These are phyloP conservation scores for Pseudolycoriella hygida DNA, from an alignment of 2,888 invertebrate genomes.

Conservation along the genomic window DNA sequence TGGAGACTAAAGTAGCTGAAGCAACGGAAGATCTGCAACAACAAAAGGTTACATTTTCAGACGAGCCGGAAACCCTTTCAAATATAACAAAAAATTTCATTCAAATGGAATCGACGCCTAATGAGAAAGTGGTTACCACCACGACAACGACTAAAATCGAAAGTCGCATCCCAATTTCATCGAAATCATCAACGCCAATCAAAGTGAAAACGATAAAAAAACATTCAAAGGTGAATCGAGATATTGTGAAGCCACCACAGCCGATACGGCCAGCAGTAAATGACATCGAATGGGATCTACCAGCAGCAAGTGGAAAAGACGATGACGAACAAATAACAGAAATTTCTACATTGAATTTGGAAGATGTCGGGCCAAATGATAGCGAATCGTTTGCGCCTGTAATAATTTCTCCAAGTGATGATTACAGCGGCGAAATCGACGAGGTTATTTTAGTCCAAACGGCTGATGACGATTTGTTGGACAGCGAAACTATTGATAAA, in stretches of 20 bases:
- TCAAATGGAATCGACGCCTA: neutral
- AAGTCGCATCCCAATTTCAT: conserved; percentile 9
- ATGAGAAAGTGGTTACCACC: neutral
- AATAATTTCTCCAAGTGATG: conserved; percentile 6
- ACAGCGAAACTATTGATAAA: neutral
- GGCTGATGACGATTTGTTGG: neutral
- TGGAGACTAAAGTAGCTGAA: neutral
- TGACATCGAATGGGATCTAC: conserved; percentile 27
- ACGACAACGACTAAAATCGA: neutral
- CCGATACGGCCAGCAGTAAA: conserved; percentile 14
- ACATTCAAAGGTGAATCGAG: conserved; percentile 25
- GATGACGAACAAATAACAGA: conserved; percentile 7
- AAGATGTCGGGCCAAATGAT: neutral
- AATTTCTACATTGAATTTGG: conserved; percentile 3
- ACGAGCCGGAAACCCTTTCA: neutral
- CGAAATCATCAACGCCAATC: conserved; percentile 20
- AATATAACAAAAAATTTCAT: neutral
- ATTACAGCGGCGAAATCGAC: conserved; percentile 4
- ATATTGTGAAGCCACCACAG: conserved; percentile 8
- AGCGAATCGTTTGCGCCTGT: conserved; percentile 6
- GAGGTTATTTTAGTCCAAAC: conserved; percentile 7
- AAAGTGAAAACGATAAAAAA: conserved; percentile 33
- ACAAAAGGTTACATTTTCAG: neutral
- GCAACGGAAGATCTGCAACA: neutral
- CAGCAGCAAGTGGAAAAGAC: conserved; percentile 8